Conservation (phyloP, 2,797 vertebrate species). For the Sternotherus odoratus region DNA sequence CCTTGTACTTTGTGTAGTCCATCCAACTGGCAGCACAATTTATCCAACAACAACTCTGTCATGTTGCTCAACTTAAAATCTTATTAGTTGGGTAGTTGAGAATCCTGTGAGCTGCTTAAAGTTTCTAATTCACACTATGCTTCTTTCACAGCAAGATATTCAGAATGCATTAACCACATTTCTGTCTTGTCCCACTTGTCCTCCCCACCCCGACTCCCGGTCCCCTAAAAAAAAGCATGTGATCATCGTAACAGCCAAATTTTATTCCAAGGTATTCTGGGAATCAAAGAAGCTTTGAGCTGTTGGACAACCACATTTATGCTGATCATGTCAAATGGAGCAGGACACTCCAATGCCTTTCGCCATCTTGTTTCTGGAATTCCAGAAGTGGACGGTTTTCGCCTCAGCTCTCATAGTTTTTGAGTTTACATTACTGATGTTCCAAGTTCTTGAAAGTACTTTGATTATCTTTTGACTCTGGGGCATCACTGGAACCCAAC, state of each 20-base stretch:
- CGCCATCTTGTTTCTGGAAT: not conserved
- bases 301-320: not conserved
- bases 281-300: no score
- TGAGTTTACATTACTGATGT: not conserved
- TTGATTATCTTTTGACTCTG: not conserved
- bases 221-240: no score
- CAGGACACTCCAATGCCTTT: not conserved
- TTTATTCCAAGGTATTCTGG: not conserved
- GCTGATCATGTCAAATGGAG: not conserved
- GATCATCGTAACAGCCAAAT: not conserved
- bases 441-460: not conserved
- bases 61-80: not conserved
- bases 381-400: not conserved
- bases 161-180: no score
- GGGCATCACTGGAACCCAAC: not conserved
- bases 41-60: not conserved
- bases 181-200: no score
- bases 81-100: not conserved
- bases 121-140: not conserved
- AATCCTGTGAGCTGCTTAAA: not conserved
- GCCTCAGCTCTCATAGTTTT: not conserved
- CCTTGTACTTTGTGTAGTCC: not conserved
- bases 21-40: not conserved
- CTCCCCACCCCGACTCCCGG: fast-evolving
- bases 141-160: no score